phyloP scores from a whole-genome alignment of 1,140 invertebrate species.

The Hylyphantes graminicola region DNA sequence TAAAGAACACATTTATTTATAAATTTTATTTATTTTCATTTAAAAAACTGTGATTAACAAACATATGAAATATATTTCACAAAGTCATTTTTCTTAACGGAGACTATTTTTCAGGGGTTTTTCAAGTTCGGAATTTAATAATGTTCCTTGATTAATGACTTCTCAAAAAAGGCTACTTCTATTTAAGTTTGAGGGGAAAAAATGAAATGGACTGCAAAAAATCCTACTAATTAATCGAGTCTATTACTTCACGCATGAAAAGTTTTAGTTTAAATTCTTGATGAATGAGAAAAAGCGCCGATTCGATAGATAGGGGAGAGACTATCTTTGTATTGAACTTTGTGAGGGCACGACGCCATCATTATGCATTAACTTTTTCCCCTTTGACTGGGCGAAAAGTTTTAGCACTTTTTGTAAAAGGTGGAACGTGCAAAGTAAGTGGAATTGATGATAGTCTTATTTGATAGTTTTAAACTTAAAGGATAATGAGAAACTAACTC shows the following conservation, averaged over 20 bases:
- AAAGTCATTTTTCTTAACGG: too few species aligned
- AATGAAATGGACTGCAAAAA: slow-evolving; percentile 28
- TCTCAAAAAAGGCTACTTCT: background rate
- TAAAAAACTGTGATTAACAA: too few species aligned
- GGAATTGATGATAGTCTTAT: too few species aligned
- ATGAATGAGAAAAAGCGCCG: slow-evolving; percentile 42
- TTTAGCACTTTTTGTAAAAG: too few species aligned
- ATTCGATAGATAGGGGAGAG: slow-evolving; percentile 22
- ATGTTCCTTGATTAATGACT: slow-evolving; percentile 39
- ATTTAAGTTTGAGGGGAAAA: slow-evolving; percentile 19
- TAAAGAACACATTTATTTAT: too few species aligned
- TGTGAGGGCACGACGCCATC: background rate
- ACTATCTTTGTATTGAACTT: slow-evolving; percentile 5
- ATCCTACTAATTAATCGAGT: slow-evolving; percentile 47
- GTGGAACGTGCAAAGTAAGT: too few species aligned
- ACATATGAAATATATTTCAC: too few species aligned
- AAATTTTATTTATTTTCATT: too few species aligned
- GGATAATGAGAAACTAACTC: too few species aligned
- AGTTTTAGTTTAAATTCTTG: slow-evolving; percentile 38
- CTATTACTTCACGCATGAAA: slow-evolving; percentile 39
- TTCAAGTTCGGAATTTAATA: slow-evolving; percentile 39
- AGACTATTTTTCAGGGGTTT: background rate
- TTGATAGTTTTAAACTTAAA: too few species aligned
- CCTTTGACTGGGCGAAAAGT: background rate
- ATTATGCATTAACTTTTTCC: slow-evolving; percentile 4